Evolutionary conservation across 2,888 invertebrate species (phyloP).

Genomic region (Ochropleura plecta): DNA sequence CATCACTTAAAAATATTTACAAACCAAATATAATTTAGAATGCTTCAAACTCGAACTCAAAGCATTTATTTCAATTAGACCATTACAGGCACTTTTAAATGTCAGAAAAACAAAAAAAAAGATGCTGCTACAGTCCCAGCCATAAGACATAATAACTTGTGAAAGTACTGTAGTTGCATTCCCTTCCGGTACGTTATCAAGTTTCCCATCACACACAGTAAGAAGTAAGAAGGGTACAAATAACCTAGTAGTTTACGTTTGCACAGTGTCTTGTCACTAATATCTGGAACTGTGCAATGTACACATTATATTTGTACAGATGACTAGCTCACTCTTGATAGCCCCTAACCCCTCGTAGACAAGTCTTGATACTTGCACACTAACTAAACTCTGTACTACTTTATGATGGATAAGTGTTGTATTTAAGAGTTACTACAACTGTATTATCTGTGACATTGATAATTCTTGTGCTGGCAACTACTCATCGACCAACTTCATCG

Average conservation of each 20-base stretch:
- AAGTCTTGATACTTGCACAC: constrained; percentile 28
- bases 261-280: constrained; percentile 23
- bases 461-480: not conserved
- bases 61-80: no score
- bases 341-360: not conserved
- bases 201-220: not conserved
- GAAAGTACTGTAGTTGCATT: no score
- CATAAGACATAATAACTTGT: no score
- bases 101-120: no score
- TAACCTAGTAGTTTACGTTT: not conserved
- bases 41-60: no score
- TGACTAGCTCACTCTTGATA: constrained; percentile 29
- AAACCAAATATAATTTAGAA: not conserved
- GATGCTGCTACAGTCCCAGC: no score
- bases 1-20: not conserved
- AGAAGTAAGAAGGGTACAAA: constrained; percentile 1
- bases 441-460: no score
- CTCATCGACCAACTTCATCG: not conserved
- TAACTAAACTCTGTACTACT: not conserved
- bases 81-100: no score
- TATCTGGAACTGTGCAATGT: constrained; percentile 5
- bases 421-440: not conserved
- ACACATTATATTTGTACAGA: constrained; percentile 36
- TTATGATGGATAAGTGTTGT: not conserved
- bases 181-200: not conserved